These are phyloP conservation scores for Mellivora capensis DNA, from an alignment of 2,113 vertebrate genomes.

Conservation along the genomic window DNA sequence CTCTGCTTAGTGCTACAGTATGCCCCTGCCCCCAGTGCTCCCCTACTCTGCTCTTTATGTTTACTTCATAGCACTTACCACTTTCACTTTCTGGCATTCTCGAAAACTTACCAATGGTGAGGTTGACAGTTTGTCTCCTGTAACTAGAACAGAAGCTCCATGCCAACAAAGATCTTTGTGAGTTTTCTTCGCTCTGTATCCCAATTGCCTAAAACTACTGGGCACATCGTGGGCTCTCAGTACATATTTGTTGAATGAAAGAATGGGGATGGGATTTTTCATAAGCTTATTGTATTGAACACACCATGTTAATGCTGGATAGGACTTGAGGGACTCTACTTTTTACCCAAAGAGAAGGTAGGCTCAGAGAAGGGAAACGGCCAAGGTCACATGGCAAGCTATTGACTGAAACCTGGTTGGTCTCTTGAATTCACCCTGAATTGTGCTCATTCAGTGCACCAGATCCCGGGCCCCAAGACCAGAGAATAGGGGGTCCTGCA, in stretches of 20 bases:
- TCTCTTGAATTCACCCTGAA: neutral
- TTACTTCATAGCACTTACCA: neutral
- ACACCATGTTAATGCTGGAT: neutral
- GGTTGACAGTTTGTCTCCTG: neutral
- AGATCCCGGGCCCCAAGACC: neutral
- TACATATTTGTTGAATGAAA: neutral
- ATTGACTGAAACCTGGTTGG: neutral
- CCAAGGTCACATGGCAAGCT: neutral
- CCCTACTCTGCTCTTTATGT: neutral
- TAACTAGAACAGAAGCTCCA: neutral
- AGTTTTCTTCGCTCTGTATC: neutral
- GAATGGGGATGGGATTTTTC: neutral
- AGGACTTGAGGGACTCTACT: neutral
- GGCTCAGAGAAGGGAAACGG: neutral
- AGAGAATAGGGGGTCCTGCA: neutral
- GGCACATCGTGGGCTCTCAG: neutral
- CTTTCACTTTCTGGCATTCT: neutral
- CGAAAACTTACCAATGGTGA: rapidly evolving
- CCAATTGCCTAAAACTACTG: neutral
- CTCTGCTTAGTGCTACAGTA: neutral
- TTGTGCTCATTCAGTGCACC: neutral
- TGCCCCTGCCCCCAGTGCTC: neutral
- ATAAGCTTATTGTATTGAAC: neutral
- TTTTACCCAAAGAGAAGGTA: neutral
- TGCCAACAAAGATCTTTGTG: neutral